Conservation (phyloP, 2,888 invertebrate species). For the Autographa gamma region DNA sequence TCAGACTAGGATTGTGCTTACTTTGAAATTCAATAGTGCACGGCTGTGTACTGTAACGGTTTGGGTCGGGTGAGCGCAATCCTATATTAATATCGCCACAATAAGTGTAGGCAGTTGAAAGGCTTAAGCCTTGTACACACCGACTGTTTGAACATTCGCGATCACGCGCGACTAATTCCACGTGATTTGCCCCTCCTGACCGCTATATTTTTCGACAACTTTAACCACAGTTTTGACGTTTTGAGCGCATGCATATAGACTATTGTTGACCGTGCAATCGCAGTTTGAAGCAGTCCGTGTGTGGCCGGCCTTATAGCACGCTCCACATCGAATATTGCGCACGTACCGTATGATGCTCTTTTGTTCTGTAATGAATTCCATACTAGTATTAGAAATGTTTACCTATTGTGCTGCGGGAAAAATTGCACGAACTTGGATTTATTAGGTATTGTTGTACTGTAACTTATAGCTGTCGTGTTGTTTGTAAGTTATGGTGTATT, state of each 20-base stretch:
- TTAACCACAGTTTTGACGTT: no score
- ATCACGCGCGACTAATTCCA: no score
- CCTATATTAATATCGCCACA: constrained; percentile 51
- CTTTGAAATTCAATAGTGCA: constrained; percentile 59
- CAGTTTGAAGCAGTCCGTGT: not conserved
- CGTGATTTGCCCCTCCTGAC: no score
- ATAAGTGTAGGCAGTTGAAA: constrained; percentile 31
- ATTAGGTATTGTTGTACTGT: constrained; percentile 29
- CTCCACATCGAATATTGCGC: constrained; percentile 35
- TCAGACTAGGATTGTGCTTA: constrained; percentile 43
- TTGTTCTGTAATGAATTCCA: constrained; percentile 35
- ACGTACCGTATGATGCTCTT: constrained; percentile 48
- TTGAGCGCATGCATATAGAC: no score
- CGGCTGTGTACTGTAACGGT: constrained; percentile 21
- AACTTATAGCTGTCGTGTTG: constrained; percentile 23
- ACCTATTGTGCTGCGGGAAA: constrained; percentile 18
- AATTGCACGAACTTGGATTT: constrained; percentile 26
- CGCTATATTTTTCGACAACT: no score
- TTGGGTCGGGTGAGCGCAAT: constrained; percentile 48
- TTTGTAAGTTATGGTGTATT: constrained; percentile 1
- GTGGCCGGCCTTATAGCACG: constrained; percentile 40
- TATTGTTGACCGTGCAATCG: no score
- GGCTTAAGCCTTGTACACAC: not conserved
- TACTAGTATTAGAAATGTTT: constrained; percentile 33
- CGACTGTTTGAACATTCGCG: not conserved